A percentile compares a stretch with the other conserved stretches of the same genome.
These are phyloP conservation scores for Dasyornis broadbenti DNA, from an alignment of 2,113 vertebrate genomes.

Conservation along the genomic window DNA sequence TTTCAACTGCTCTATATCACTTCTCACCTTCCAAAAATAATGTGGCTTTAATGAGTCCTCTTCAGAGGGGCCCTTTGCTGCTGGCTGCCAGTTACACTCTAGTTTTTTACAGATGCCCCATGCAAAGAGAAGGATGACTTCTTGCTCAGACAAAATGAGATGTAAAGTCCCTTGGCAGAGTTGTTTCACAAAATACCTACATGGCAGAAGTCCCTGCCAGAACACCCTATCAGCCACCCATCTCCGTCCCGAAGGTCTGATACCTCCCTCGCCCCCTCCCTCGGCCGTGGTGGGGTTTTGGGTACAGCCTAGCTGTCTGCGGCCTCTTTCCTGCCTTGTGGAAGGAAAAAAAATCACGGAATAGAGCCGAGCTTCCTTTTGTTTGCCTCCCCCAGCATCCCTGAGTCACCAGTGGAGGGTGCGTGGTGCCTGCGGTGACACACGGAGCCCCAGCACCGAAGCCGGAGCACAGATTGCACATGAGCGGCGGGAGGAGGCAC, in stretches of 20 bases:
- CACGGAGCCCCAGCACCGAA: neutral
- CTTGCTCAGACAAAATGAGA: neutral
- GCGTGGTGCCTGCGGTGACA: neutral
- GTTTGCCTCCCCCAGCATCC: neutral
- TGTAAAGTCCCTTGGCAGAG: neutral
- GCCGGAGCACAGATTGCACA: neutral
- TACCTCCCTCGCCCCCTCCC: neutral
- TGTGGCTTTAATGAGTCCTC: neutral
- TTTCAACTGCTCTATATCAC: neutral
- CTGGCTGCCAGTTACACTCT: accelerated
- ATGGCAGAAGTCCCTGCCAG: neutral
- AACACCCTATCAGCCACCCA: neutral
- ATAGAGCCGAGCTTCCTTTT: neutral
- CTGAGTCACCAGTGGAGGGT: neutral
- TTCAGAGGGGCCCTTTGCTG: neutral
- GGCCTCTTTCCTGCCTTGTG: neutral
- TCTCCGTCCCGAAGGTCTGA: neutral
- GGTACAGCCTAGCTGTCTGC: neutral
- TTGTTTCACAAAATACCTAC: neutral
- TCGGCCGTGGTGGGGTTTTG: accelerated
- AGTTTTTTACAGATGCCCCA: neutral
- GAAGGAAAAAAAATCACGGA: neutral
- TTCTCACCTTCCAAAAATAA: neutral
- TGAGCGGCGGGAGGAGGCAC: neutral
- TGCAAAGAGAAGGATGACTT: neutral